phyloP scores from a whole-genome alignment of 1,140 invertebrate species.

The Chelonus insularis region DNA sequence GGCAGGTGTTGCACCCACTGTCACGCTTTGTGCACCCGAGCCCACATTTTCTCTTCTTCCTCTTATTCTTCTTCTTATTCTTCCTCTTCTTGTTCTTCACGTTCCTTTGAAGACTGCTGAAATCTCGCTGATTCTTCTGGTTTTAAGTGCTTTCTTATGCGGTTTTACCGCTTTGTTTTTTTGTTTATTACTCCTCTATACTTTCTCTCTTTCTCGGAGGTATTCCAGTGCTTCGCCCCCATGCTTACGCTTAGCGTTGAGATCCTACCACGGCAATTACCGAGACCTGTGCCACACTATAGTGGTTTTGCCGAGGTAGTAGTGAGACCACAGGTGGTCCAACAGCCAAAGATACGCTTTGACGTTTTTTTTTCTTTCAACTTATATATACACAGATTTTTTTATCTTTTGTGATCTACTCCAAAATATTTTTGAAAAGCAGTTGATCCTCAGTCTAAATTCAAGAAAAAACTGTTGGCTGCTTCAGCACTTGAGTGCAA shows the following conservation, averaged over 20 bases:
- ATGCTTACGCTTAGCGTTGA: conserved; percentile 28
- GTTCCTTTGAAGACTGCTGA: conserved; percentile 14
- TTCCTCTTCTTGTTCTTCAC: conserved; percentile 11
- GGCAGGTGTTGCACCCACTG: conserved; percentile 59
- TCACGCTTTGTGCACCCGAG: conserved; percentile 58
- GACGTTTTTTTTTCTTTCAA: conserved; percentile 20
- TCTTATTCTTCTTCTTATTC: conserved; percentile 19
- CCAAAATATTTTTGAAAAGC: too few relatives aligned
- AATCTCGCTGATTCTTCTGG: conserved; percentile 29
- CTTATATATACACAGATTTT: too few relatives aligned
- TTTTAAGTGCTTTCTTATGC: conserved; percentile 54
- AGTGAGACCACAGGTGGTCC: conserved; percentile 44
- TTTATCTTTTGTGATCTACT: too few relatives aligned
- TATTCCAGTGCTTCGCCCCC: conserved; percentile 4
- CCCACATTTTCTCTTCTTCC: conserved; percentile 43
- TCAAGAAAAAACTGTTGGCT: too few relatives aligned
- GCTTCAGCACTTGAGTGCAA: too few relatives aligned
- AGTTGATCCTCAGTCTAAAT: too few relatives aligned
- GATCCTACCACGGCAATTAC: conserved; percentile 41
- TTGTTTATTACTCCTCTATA: conserved; percentile 30
- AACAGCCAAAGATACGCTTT: conserved; percentile 1
- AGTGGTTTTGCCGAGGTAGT: conserved; percentile 39
- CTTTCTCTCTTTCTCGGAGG: conserved; percentile 31
- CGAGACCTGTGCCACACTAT: conserved; percentile 46
- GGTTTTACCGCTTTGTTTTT: conserved; percentile 49